These are phyloP conservation scores for Drosophila sp. DNA, from an alignment of 1,140 invertebrate genomes.

Conservation along the genomic window DNA sequence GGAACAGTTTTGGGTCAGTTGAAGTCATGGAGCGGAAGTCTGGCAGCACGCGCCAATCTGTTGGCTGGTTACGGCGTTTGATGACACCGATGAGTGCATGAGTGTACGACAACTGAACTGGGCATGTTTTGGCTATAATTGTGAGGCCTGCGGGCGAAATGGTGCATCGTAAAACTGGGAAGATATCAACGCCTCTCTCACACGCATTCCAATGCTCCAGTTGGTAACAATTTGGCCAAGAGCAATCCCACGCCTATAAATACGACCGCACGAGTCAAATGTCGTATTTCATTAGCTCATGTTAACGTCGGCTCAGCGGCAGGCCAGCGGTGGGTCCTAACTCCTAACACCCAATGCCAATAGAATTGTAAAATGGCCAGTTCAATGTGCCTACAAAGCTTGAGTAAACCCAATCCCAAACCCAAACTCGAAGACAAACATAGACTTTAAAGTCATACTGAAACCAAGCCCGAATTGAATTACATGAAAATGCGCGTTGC, in stretches of 20 bases:
- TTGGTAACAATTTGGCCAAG: conserved; percentile 53
- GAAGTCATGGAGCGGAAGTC: conserved; percentile 65
- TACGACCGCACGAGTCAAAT: conserved; percentile 77
- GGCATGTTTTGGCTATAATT: conserved; percentile 4
- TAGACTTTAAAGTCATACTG: background rate
- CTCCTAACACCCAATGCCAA: conserved; percentile 54
- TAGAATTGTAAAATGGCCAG: conserved; percentile 77
- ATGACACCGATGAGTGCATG: conserved; percentile 48
- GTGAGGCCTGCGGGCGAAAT: conserved; percentile 11
- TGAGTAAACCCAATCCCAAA: too few relatives aligned
- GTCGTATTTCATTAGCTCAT: conserved; percentile 81
- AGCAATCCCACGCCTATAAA: conserved; percentile 81
- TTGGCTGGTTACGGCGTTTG: conserved; percentile 42
- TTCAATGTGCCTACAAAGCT: conserved; percentile 51
- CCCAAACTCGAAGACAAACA: conserved; percentile 8
- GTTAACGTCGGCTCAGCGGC: conserved; percentile 72
- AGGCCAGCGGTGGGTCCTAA: conserved; percentile 30
- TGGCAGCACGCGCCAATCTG: conserved; percentile 65
- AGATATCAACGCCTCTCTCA: conserved; percentile 47
- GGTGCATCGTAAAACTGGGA: conserved; percentile 38
- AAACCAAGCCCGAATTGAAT: conserved; percentile 68
- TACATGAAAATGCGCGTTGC: conserved; percentile 78
- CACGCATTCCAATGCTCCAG: conserved; percentile 34
- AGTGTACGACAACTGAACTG: conserved; percentile 12
- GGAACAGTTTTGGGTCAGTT: conserved; percentile 40